A percentile compares a stretch with the other conserved stretches of the same genome.
Evolutionary conservation across 2,797 vertebrate species (phyloP).

Genomic region (Aselliscus stoliczkanus): DNA sequence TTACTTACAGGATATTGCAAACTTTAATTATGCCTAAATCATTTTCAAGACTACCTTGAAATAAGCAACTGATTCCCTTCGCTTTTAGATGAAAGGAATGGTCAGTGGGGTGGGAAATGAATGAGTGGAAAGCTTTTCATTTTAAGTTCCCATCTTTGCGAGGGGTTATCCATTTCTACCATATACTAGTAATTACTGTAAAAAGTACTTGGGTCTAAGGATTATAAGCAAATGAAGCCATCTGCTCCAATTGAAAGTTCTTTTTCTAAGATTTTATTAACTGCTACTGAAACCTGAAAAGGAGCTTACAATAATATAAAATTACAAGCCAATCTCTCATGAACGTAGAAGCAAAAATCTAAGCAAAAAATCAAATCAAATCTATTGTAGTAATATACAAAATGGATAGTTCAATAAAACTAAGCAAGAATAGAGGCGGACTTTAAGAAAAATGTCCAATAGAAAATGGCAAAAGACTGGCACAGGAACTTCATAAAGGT

Average conservation of each 20-base stretch:
- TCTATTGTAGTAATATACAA: background rate
- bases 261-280: slow-evolving; percentile 41
- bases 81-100: slow-evolving; percentile 43
- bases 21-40: slow-evolving; percentile 71
- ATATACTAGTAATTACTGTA: slow-evolving; percentile 38
- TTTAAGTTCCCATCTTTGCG: slow-evolving; percentile 39
- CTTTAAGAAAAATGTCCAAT: background rate
- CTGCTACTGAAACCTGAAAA: background rate
- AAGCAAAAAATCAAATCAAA: background rate
- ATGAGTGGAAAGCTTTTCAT: background rate
- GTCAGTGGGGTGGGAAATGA: background rate
- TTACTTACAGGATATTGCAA: slow-evolving; percentile 70
- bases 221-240: slow-evolving; percentile 12
- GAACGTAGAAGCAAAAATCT: slow-evolving; percentile 4
- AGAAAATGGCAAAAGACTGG: background rate
- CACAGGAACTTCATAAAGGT: background rate
- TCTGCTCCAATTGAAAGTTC: slow-evolving; percentile 35
- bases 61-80: slow-evolving; percentile 54
- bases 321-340: background rate
- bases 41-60: slow-evolving; percentile 70
- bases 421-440: background rate
- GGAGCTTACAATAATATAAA: background rate
- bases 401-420: background rate
- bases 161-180: slow-evolving; percentile 8
- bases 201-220: slow-evolving; percentile 19